Percentiles rank a stretch among this genome's conserved stretches.
These are phyloP conservation scores for Borostomias antarcticus DNA, from an alignment of 2,797 vertebrate species.

Conservation along the genomic window DNA sequence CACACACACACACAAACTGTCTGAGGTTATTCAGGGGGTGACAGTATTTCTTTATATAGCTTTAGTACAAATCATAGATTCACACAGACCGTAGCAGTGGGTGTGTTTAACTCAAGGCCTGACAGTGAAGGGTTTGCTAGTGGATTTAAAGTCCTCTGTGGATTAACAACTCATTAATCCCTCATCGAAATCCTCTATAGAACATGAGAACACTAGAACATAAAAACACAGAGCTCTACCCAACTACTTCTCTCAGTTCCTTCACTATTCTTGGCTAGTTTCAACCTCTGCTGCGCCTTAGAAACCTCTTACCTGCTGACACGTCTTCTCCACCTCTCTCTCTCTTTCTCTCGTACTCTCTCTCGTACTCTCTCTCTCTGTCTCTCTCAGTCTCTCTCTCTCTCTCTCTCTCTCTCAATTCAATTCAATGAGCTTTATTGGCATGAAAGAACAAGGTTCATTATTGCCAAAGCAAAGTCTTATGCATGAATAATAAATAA, in stretches of 20 bases:
- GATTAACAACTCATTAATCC: conserved; percentile 17
- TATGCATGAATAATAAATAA: no score
- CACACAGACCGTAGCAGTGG: conserved; percentile 24
- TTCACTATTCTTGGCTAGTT: no score
- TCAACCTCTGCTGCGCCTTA: no score
- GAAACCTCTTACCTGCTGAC: no score
- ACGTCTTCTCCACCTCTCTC: not conserved
- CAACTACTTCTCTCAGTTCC: no score
- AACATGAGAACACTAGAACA: no score
- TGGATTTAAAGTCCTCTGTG: conserved; percentile 1
- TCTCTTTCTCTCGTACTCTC: not conserved
- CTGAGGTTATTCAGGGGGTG: conserved; percentile 49
- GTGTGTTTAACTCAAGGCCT: not conserved
- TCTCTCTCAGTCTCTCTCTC: not conserved
- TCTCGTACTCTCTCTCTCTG: no score
- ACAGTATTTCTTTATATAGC: conserved; percentile 53
- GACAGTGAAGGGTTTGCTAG: not conserved
- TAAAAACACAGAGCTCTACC: no score
- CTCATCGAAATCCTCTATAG: not conserved
- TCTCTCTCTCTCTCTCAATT: no score
- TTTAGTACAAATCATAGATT: conserved; percentile 44
- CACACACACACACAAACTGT: conserved; percentile 6
- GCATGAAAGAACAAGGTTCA: no score
- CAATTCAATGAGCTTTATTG: no score
- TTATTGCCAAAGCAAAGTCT: no score